phyloP scores from a whole-genome alignment of 2,797 vertebrate genomes.

The Neoniphon sammara region DNA sequence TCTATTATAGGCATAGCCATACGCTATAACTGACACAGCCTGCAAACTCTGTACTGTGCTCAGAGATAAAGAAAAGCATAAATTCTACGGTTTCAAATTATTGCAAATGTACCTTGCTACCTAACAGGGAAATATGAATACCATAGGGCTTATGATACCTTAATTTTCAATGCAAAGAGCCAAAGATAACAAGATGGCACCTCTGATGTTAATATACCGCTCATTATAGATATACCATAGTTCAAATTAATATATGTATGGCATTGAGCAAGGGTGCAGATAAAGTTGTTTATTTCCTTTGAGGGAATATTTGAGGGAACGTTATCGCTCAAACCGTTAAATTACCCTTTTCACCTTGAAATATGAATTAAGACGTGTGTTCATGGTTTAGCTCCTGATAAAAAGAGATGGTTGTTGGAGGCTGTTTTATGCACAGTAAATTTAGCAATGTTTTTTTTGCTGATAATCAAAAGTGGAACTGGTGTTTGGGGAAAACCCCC shows the following conservation, averaged over 20 bases:
- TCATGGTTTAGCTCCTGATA: neutral
- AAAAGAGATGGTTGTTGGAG: neutral
- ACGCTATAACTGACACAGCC: too few species aligned
- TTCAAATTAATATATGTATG: slow-evolving; percentile 1
- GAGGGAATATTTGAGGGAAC: neutral
- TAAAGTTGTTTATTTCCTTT: neutral
- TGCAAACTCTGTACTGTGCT: too few species aligned
- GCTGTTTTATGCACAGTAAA: too few species aligned
- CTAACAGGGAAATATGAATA: slow-evolving; percentile 4
- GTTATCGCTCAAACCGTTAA: neutral
- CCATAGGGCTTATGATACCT: neutral
- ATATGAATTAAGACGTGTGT: neutral
- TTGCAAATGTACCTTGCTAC: neutral
- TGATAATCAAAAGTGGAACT: too few species aligned
- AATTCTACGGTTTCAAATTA: too few species aligned
- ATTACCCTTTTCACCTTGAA: neutral
- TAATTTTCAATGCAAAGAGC: slow-evolving; percentile 1
- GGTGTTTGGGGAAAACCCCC: neutral
- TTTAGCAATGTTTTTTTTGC: too few species aligned
- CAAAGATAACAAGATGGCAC: neutral
- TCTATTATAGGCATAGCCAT: too few species aligned
- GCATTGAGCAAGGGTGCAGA: neutral
- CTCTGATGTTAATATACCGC: neutral
- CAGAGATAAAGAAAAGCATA: too few species aligned
- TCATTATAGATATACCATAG: neutral